Evolutionary conservation across 2,888 invertebrate genomes (phyloP).

Genomic region (Tetrapedia diversipes): DNA sequence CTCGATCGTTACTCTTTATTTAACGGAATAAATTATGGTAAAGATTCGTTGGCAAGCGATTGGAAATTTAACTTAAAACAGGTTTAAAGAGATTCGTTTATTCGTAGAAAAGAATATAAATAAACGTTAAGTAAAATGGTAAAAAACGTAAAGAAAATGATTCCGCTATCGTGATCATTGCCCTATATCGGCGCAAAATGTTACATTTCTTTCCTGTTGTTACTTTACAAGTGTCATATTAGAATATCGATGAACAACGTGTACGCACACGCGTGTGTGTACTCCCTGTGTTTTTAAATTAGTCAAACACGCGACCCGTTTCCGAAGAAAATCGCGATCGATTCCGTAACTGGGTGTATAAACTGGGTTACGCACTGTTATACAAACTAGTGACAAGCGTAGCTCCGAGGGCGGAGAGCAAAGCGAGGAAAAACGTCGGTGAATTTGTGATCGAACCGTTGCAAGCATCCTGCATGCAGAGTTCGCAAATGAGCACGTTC

Average conservation of each 20-base stretch:
- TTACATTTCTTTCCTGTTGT: not conserved
- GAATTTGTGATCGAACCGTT: conserved; percentile 67
- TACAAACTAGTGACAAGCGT: conserved; percentile 61
- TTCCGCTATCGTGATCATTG: no score
- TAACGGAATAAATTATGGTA: no score
- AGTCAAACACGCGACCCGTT: conserved; percentile 21
- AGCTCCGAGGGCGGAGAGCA: conserved; percentile 65
- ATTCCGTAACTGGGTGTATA: conserved; percentile 9
- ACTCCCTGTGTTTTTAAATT: conserved; percentile 17
- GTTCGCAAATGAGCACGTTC: conserved; percentile 64
- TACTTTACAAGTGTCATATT: no score
- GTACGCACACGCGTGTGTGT: conserved; percentile 15
- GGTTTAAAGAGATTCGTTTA: no score
- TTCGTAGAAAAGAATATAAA: no score
- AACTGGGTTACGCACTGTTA: conserved; percentile 73
- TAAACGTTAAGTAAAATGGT: no score
- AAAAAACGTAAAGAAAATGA: no score
- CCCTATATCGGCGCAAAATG: no score
- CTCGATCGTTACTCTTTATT: no score
- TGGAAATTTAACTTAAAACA: no score
- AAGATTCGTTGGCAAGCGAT: no score
- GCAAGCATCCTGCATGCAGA: conserved; percentile 74
- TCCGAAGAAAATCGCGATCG: conserved; percentile 25
- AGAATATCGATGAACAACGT: conserved; percentile 27
- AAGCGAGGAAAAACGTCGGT: conserved; percentile 59